Evolutionary conservation across 1,140 invertebrate genomes (phyloP), one percentile per base, ranked within the genome.

Genomic region (Pemphigus obesinymphae): DNA sequence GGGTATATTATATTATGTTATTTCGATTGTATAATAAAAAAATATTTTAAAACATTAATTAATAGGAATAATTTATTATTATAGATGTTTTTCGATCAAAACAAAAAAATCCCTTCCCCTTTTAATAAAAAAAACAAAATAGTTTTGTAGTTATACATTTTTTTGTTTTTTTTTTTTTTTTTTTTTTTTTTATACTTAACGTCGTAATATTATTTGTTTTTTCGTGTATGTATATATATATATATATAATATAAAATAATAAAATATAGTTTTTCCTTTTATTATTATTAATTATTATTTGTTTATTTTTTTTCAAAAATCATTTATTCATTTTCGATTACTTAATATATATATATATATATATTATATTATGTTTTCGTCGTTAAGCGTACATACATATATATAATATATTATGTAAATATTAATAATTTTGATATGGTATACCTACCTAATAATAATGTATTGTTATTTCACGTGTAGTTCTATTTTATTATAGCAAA

Each of bases 101-200:
- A 34, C 66, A 26, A 34, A 45, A 29, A 70, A 26, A 26, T n/a
- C n/a, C n/a, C n/a, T n/a, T n/a, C n/a, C n/a, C n/a, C n/a, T n/a
- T n/a, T n/a, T n/a, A n/a, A 43, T 11, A 26, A 43, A 2, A 31
- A 26, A 50, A 73, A 75, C 29, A 43, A 26, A 76, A 58, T 75
- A 76, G 73, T 58, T 37, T 76, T 76, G 48, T 76, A 76, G 73
- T 55, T 43, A 37, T 76, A 45, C 43, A 13, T 45, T 40, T 6
- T 11, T 7, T 45, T 45, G 4, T 6, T 11, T 7, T 45, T 45
- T 45, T 45, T 13, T 45, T 55, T 45, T 37, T 15, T 7, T 34
- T 53, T 76, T 76, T 75, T 76, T 76, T 76, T 76, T 53, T 34
- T 75, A 55, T 76, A 76, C 73, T 76, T 58, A 76, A 76, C 73